phyloP scores from a whole-genome alignment of 2,888 invertebrate genomes.

The Dermolepida albohirtum region DNA sequence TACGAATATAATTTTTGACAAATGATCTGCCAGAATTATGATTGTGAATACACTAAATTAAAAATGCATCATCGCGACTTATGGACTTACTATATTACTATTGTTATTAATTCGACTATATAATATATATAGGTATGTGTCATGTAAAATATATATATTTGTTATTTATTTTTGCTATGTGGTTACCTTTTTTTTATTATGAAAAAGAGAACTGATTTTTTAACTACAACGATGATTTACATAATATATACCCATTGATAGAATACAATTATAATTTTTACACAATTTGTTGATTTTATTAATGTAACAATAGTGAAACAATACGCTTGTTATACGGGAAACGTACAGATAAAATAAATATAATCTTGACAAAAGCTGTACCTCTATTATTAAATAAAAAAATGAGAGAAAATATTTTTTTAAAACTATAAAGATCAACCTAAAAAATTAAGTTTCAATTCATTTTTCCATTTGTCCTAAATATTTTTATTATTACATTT shows the following conservation, averaged over 20 bases:
- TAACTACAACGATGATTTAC: conserved; percentile 19
- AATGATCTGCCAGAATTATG: too few relatives aligned
- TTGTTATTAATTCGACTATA: conserved; percentile 31
- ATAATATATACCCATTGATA: conserved; percentile 13
- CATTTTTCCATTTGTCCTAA: too few relatives aligned
- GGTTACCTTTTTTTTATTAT: conserved; percentile 31
- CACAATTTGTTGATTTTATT: not conserved
- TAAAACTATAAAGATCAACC: too few relatives aligned
- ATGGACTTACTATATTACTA: conserved; percentile 13
- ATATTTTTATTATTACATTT: too few relatives aligned
- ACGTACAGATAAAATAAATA: conserved; percentile 1
- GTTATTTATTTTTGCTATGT: conserved; percentile 38
- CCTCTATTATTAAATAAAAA: too few relatives aligned
- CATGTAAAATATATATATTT: conserved; percentile 34
- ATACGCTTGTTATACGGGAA: conserved; percentile 2
- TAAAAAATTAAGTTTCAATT: too few relatives aligned
- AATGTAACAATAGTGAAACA: not conserved
- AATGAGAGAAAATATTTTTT: too few relatives aligned
- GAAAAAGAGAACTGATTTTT: conserved; percentile 33
- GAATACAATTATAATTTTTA: too few relatives aligned
- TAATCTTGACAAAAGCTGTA: too few relatives aligned
- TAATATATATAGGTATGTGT: conserved; percentile 25
- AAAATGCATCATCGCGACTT: not conserved
- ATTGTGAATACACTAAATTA: too few relatives aligned
- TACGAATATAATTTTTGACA: too few relatives aligned